Percentiles rank a stretch among this genome's conserved stretches.
Evolutionary conservation across 2,797 vertebrate genomes (phyloP).

Genomic region (Yasuhikotakia modesta): DNA sequence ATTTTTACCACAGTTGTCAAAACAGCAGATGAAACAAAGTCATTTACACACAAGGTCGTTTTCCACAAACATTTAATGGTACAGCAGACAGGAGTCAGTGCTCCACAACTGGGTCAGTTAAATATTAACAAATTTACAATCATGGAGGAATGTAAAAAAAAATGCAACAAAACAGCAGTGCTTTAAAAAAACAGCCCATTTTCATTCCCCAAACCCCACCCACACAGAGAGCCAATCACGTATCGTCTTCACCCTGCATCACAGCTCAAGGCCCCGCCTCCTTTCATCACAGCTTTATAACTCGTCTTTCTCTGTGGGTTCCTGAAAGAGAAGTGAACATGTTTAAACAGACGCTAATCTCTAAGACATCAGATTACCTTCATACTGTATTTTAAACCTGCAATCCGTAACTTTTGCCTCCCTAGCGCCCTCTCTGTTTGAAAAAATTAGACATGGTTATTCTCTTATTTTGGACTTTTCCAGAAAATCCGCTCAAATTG

Average conservation of each 20-base stretch:
- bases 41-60: constrained; percentile 53
- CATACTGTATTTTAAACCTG: too few species aligned
- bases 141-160: constrained; percentile 96
- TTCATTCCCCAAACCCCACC: constrained; percentile 18
- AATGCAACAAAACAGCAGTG: constrained; percentile 62
- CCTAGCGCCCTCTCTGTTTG: too few species aligned
- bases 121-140: constrained; percentile 99
- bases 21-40: constrained; percentile 55
- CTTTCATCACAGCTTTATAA: constrained; percentile 78
- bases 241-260: constrained; percentile 39
- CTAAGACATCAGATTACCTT: too few species aligned
- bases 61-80: constrained; percentile 94
- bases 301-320: constrained; percentile 84
- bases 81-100: constrained; percentile 89
- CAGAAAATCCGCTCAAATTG: too few species aligned
- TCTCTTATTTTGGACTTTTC: too few species aligned
- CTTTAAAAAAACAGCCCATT: constrained; percentile 66
- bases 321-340: constrained; percentile 63
- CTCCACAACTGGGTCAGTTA: constrained; percentile 95
- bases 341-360: not conserved
- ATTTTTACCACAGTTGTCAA: too few species aligned
- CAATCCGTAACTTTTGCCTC: too few species aligned
- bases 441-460: too few species aligned
- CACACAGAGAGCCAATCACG: constrained; percentile 22
- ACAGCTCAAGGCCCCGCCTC: constrained; percentile 56